Percentiles rank a stretch among this genome's conserved stretches.
Evolutionary conservation across 2,113 vertebrate species (phyloP).

Genomic region (Lutjanus erythropterus): DNA sequence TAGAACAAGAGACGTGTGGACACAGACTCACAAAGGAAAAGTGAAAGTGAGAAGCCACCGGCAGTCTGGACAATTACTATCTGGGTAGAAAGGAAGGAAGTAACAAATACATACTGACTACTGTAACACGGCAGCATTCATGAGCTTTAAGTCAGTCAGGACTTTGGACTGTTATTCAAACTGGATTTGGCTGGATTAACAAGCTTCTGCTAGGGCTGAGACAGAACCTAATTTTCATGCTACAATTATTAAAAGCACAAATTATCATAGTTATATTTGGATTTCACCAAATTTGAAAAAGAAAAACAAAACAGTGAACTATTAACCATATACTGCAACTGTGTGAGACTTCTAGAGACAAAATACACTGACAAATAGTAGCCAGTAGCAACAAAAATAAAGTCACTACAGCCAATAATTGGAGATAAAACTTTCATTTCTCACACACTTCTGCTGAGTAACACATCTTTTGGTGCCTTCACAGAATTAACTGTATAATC

Average conservation of each 20-base stretch:
- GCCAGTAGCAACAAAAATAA: too few species aligned
- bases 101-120: neutral
- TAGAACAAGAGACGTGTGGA: neutral
- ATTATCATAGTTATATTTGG: neutral
- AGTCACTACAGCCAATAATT: too few species aligned
- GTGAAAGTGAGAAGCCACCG: neutral
- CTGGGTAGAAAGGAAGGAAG: neutral
- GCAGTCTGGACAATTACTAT: neutral
- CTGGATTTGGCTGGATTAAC: neutral
- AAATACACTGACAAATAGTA: too few species aligned
- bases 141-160: neutral
- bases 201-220: neutral
- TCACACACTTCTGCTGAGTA: too few species aligned
- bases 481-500: too few species aligned
- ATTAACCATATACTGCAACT: neutral
- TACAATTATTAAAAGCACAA: neutral
- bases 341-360: too few species aligned
- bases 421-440: too few species aligned
- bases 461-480: too few species aligned
- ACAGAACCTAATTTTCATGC: neutral
- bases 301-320: too few species aligned
- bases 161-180: neutral
- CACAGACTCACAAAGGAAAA: neutral
- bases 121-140: neutral
- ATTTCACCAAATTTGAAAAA: too few species aligned